These are phyloP conservation scores for Pachyseris speciosa DNA, from an alignment of 64 coral and sea anemone genomes.

Conservation along the genomic window DNA sequence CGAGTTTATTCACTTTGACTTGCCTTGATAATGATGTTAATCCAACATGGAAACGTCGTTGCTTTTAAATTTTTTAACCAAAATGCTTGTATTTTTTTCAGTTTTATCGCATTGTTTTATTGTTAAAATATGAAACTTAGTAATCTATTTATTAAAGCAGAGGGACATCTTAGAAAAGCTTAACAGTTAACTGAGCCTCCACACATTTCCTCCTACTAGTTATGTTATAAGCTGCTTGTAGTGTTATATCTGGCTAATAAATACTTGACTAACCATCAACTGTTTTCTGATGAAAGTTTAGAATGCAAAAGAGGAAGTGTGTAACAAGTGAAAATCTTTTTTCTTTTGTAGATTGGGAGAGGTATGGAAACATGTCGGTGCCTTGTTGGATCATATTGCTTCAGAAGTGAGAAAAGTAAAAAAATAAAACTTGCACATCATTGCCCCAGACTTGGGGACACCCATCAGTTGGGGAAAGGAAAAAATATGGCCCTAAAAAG, in stretches of 20 bases:
- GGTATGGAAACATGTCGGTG: conserved; percentile 59
- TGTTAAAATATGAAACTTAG: too few species aligned
- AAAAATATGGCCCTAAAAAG: conserved; percentile 13
- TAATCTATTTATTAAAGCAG: too few species aligned
- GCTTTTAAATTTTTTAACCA: neutral
- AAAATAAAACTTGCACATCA: conserved; percentile 45
- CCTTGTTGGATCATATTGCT: conserved; percentile 12
- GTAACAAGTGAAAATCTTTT: neutral
- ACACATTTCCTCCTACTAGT: too few species aligned
- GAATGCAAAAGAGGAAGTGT: neutral
- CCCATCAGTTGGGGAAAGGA: neutral
- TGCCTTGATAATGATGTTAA: conserved; percentile 10
- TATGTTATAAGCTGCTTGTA: neutral
- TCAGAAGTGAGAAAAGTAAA: conserved; percentile 21
- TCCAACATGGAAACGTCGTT: neutral
- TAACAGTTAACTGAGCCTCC: neutral
- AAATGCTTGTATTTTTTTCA: neutral
- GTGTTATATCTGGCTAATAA: neutral
- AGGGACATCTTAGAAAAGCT: neutral
- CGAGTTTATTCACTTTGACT: neutral
- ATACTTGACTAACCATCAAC: neutral
- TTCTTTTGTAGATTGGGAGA: conserved; percentile 21
- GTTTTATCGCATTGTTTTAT: neutral
- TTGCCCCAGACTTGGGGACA: conserved; percentile 13
- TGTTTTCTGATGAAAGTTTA: neutral